Conservation (phyloP, 2,888 invertebrate species). For the Andricus quercusramuli region DNA sequence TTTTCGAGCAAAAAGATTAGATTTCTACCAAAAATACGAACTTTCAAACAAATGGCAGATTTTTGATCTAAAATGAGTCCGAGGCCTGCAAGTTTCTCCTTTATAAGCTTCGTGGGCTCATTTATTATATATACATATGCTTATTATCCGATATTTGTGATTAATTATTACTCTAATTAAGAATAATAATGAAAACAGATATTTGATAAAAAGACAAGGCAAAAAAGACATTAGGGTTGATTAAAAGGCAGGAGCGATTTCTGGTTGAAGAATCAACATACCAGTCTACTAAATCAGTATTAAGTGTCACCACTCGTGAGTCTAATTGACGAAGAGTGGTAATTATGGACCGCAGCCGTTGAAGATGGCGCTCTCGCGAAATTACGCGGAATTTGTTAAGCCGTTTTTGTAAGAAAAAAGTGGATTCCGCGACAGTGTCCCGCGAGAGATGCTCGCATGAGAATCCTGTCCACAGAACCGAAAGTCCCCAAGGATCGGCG, state of each 20-base stretch:
- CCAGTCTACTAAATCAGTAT: constrained; percentile 64
- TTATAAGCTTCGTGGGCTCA: too few relatives aligned
- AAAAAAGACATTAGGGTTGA: neutral
- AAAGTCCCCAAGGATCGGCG: constrained; percentile 42
- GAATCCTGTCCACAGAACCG: constrained; percentile 42
- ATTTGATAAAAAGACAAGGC: neutral
- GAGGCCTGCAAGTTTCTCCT: too few relatives aligned
- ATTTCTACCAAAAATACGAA: too few relatives aligned
- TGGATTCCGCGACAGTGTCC: constrained; percentile 55
- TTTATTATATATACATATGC: too few relatives aligned
- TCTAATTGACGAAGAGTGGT: constrained; percentile 65
- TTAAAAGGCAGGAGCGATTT: neutral
- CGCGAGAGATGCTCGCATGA: constrained; percentile 45
- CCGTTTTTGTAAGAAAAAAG: constrained; percentile 53
- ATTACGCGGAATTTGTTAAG: constrained; percentile 60
- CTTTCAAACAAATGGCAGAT: too few relatives aligned
- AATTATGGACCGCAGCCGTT: constrained; percentile 58
- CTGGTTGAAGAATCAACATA: constrained; percentile 50
- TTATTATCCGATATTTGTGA: neutral
- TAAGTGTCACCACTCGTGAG: constrained; percentile 62
- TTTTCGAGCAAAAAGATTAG: too few relatives aligned
- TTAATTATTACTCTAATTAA: neutral
- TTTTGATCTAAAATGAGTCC: too few relatives aligned
- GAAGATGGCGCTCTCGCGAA: constrained; percentile 52
- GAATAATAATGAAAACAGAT: constrained; percentile 42